Conservation (phyloP, 2,888 invertebrate genomes). For the Holacanthella duospinosa region DNA sequence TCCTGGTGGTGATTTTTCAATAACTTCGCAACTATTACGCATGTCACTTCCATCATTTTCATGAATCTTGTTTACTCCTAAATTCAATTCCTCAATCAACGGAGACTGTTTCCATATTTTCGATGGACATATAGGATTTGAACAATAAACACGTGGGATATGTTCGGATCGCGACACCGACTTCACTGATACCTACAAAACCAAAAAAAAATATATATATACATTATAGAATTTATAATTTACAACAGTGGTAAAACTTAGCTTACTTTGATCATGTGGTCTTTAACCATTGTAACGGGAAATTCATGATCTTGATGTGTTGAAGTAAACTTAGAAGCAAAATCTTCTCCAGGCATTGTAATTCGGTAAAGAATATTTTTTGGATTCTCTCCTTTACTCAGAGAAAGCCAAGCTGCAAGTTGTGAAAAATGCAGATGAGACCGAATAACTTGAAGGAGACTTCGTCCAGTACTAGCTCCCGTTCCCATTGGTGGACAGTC, state of each 20-base stretch:
- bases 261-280: conserved; percentile 51
- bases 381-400: conserved; percentile 43
- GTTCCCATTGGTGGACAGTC: neutral
- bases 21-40: too few species aligned
- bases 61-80: neutral
- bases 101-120: conserved; percentile 33
- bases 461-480: conserved; percentile 42
- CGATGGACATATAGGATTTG: conserved; percentile 34
- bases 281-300: conserved; percentile 53
- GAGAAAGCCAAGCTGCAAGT: conserved; percentile 77
- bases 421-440: conserved; percentile 95
- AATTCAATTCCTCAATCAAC: conserved; percentile 13
- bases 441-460: conserved; percentile 80
- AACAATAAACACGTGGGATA: conserved; percentile 54
- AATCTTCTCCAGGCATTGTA: conserved; percentile 55
- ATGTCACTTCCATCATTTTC: neutral
- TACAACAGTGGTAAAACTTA: neutral
- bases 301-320: conserved; percentile 58
- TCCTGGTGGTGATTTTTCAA: neutral
- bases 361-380: conserved; percentile 55
- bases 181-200: conserved; percentile 46
- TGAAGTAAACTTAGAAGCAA: conserved; percentile 47
- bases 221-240: conserved; percentile 1
- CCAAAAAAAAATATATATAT: conserved; percentile 1
- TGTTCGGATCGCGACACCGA: conserved; percentile 61